A percentile compares a stretch with the other conserved stretches of the same genome.
phyloP scores from a whole-genome alignment of 53 echinoderm and acorn worm genomes.

The Holothuria scabra region DNA sequence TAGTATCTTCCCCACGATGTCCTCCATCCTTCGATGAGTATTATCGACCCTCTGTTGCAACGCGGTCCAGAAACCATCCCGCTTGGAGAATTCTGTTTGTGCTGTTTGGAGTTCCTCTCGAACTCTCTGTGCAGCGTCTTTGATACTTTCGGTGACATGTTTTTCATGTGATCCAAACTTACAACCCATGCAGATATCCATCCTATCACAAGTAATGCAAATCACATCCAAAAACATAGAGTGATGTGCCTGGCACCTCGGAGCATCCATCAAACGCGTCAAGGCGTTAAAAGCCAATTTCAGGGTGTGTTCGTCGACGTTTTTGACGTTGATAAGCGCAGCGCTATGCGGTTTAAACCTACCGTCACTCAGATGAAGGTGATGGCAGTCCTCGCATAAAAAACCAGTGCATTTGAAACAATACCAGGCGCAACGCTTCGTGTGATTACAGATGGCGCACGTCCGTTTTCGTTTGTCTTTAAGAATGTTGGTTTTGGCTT shows the following conservation, averaged over 20 bases:
- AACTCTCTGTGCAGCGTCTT: constrained; percentile 16
- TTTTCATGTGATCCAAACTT: constrained; percentile 36
- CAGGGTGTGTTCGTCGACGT: constrained; percentile 30
- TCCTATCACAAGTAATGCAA: constrained; percentile 12
- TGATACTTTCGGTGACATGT: constrained; percentile 7
- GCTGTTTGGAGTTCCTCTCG: not conserved
- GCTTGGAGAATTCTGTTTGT: not conserved
- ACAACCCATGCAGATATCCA: constrained; percentile 33
- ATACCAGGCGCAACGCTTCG: constrained; percentile 12
- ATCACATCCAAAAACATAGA: constrained; percentile 5
- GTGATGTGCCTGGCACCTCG: constrained; percentile 10
- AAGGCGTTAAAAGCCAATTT: constrained; percentile 13
- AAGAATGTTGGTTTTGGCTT: constrained; percentile 11
- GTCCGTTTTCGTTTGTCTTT: constrained; percentile 1
- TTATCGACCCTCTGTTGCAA: not conserved
- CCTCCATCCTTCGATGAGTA: not conserved
- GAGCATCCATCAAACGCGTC: constrained; percentile 41
- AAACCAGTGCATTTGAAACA: constrained; percentile 38
- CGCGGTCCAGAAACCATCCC: constrained; percentile 1
- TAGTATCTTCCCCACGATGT: not conserved
- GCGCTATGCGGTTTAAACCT: constrained; percentile 20
- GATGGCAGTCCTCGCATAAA: constrained; percentile 28
- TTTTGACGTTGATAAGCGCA: constrained; percentile 34
- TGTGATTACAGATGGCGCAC: not conserved
- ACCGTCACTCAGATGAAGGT: not conserved